Conservation (phyloP, 2,888 invertebrate genomes). For the Aleiodes leptofemur region DNA sequence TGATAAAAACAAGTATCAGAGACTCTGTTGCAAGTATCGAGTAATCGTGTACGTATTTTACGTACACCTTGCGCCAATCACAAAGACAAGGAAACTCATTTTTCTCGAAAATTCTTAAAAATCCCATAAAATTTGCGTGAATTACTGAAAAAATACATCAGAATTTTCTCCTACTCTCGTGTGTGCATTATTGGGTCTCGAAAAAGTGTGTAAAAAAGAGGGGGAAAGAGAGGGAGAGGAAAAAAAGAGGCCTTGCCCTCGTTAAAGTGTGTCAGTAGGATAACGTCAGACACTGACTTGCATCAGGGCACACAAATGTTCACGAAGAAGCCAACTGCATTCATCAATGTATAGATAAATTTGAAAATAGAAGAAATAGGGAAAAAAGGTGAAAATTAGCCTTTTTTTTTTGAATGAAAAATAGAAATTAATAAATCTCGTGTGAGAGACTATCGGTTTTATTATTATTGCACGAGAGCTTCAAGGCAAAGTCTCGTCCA, state of each 20-base stretch:
- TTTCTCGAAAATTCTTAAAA: not conserved
- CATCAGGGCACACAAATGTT: conserved; percentile 29
- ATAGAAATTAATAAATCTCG: conserved; percentile 27
- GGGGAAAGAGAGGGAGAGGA: not conserved
- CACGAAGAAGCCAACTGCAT: not conserved
- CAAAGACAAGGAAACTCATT: no score
- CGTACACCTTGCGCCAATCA: no score
- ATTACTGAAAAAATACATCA: conserved; percentile 38
- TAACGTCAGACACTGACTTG: conserved; percentile 54
- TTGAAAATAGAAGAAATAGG: not conserved
- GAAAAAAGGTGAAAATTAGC: not conserved
- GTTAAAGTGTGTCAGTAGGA: conserved; percentile 67
- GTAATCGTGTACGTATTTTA: no score
- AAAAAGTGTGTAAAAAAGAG: not conserved
- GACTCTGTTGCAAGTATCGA: not conserved
- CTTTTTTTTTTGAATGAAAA: not conserved
- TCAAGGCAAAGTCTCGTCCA: conserved; percentile 39
- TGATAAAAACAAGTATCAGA: not conserved
- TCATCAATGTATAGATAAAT: not conserved
- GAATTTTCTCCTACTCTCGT: conserved; percentile 18
- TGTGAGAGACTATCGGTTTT: not conserved
- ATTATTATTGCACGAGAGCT: not conserved
- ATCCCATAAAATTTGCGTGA: conserved; percentile 20
- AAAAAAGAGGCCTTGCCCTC: conserved; percentile 37
- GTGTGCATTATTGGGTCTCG: conserved; percentile 13